Evolutionary conservation across 2,113 vertebrate genomes (phyloP), one percentile per base, ranked within the genome.

Genomic region (Desmodus rotundus): DNA sequence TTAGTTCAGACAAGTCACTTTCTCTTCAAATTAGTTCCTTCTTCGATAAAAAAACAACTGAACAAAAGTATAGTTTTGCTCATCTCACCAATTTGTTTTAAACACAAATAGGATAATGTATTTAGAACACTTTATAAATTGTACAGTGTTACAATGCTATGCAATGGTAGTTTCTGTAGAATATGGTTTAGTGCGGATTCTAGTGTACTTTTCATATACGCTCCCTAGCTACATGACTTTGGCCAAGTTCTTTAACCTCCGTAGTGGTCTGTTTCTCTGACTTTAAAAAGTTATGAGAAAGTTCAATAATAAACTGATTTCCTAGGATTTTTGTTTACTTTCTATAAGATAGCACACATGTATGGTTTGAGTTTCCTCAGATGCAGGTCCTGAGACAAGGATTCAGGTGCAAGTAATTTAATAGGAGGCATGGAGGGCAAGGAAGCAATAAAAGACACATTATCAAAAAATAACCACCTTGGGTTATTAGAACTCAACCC

Each of bases 1-100:
- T 16, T 50, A 84, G 41, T 76, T 90, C 38, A 72, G 11, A 36
- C 87, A 81, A 86, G 45, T 41, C 28, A 43, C 38, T 95, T 77
- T 96, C 17, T 73, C 93, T 91, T 82, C 80, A 89, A 85, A 91
- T 76, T 33, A n/a, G 13, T 87, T 87, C 91, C 63, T 84, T 91
- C 31, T 95, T n/a, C 68, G 7, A 41, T 38, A 14, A 31, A 70
- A 84, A 85, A 38, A 58, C 81, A 65, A 38, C 20, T 63, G 7
- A 85, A 80, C 70, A 90, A 28, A 94, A 72, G 63, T 31, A 72
- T 13, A 58, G 26, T 43, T 93, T 95, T 94, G 19, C 41, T 63
- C 47, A 72, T 54, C 41, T 90, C n/a, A 86, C 43, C 93, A 38
- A 67, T 31, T 95, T 87, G 12, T 93, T 52, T 20, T 82, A 63